phyloP scores from a whole-genome alignment of 2,888 invertebrate genomes.

The Cantharis rustica region DNA sequence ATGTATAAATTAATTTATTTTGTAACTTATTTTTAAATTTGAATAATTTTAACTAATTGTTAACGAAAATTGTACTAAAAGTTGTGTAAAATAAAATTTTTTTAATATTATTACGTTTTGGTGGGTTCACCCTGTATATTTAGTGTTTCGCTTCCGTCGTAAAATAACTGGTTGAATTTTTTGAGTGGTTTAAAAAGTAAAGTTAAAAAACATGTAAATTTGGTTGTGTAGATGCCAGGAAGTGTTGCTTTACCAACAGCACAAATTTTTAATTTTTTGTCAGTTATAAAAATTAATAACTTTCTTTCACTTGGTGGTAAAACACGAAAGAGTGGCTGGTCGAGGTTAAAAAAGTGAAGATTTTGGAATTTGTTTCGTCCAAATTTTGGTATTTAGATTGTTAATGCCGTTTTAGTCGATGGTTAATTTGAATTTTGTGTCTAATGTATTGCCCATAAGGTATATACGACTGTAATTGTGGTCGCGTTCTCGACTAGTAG shows the following conservation, averaged over 20 bases:
- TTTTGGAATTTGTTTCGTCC: neutral
- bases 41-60: neutral
- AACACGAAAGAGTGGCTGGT: neutral
- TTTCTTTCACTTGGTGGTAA: neutral
- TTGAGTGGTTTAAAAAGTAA: neutral
- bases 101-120: neutral
- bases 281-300: neutral
- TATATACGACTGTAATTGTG: conserved; percentile 4
- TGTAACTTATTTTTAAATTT: neutral
- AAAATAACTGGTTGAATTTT: neutral
- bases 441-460: conserved; percentile 13
- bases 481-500: conserved; percentile 31
- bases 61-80: neutral
- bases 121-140: neutral
- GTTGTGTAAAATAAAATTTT: neutral
- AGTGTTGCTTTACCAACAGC: neutral
- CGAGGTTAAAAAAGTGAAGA: neutral
- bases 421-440: conserved; percentile 47
- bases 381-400: neutral
- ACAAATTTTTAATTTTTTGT: neutral
- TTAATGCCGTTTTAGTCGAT: neutral
- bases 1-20: neutral
- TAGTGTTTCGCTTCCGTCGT: neutral
- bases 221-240: neutral
- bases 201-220: neutral